Evolutionary conservation across 1,140 invertebrate species (phyloP), one percentile per base, ranked within the genome.

Genomic region (Rhopalosiphum maidis): DNA sequence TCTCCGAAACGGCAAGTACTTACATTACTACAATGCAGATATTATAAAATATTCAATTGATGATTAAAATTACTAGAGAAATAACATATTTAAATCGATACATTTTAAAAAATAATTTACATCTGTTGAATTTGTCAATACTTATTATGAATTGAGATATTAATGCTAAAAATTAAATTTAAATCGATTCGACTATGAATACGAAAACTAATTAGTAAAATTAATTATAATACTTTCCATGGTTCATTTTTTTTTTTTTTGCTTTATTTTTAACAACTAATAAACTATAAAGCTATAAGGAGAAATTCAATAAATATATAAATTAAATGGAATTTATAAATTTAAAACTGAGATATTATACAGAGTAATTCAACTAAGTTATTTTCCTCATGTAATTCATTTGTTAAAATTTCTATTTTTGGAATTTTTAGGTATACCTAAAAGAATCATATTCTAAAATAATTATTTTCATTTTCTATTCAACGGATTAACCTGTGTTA

Each of bases 1-100:
- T 95, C 96, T 98, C 95, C 95, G 97, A 90, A 96, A 97, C 94
- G 96, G 96, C 96, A 95, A 95, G 91, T 89, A 37, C n/a, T n/a
- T n/a, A n/a, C 37, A 37, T 37, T 37, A 37, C 37, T 37, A 9
- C 41, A 15, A 41, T 83, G 48, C 48, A 51, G 15, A 55, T 18
- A 8, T 55, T 55, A 30, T 55, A 25, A 55, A 25, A 60, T 2
- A 60, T 15, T 4, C 9, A 68, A 68, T 30, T 68, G 11, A n/a
- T 25, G 55, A 60, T 60, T 60, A 55, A 55, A 55, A 5, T 25
- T 23, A 8, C 22, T 55, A 25, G 1, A 9, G 2, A 60, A 9
- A 30, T 11, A 30, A 25, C 55, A 8, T 60, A 8, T 60, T 60
- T 60, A 60, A 60, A 60, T 30, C 25, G 8, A 60, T 60, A 30